These are phyloP conservation scores for Orchesellides sinensis DNA, from an alignment of 2,888 invertebrate species.

Conservation along the genomic window DNA sequence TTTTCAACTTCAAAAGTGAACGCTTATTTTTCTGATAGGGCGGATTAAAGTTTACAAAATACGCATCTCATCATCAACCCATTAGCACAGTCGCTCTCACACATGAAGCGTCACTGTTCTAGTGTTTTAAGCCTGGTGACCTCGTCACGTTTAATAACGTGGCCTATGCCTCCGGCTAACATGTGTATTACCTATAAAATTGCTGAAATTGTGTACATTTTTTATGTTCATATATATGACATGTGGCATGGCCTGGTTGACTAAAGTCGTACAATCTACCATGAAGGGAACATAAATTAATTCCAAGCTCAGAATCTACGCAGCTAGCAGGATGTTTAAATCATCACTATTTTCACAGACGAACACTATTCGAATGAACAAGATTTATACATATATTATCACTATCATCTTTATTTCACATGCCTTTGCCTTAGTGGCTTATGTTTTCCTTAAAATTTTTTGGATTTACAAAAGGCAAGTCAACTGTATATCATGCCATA, in stretches of 20 bases:
- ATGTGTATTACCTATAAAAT: constrained; percentile 22
- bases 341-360: constrained; percentile 29
- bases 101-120: neutral
- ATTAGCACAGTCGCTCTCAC: neutral
- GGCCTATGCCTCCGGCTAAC: constrained; percentile 39
- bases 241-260: neutral
- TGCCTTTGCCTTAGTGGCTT: too few species aligned
- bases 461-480: too few species aligned
- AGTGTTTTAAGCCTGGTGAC: constrained; percentile 54
- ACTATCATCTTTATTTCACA: neutral
- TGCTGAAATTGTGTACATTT: too few species aligned
- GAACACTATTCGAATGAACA: too few species aligned
- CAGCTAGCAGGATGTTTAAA: constrained; percentile 54
- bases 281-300: constrained; percentile 40
- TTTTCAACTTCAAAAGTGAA: neutral
- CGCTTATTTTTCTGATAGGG: too few species aligned
- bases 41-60: constrained; percentile 3
- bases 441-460: too few species aligned
- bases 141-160: constrained; percentile 55
- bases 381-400: neutral
- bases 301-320: constrained; percentile 32
- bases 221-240: too few species aligned
- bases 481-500: too few species aligned
- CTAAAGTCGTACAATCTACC: constrained; percentile 13
- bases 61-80: neutral